Base-by-base conservation (phyloP, 2,888 invertebrate genomes). In the Oligia latruncula region DNA sequence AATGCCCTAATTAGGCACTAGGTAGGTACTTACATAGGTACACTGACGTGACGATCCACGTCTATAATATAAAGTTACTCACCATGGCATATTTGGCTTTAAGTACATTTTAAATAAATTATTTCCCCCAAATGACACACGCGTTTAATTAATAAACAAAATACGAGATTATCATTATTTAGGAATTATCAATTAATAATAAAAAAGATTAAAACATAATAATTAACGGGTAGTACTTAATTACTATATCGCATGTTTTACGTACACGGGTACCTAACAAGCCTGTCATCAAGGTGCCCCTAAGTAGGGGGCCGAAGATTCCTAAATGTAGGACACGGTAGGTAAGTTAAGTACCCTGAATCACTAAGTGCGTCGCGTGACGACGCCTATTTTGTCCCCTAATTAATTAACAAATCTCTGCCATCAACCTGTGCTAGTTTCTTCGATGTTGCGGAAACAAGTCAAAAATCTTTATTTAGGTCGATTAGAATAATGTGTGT, bases 341-440 rank as follows among this genome's bases (percentile, higher is more conserved):
- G 60, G 71, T 73, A 74, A 82, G 46, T 82, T 90, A 91, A 93
- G 90, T 89, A 91, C 90, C 90, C 88, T 89, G 91, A 92, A 92
- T 89, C 89, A 88, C 87, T 90, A 90, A 91, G 74, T 84, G 88
- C 89, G 85, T 95, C 91, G 94, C 96, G 96, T 96, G 96, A 93
- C 94, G 88, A 74, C 79, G 84, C 90, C 95, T 92, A 95, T 94
- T 93, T 85, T 91, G 91, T 92, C 92, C 91, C 89, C 92, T 95
- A 95, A 95, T 96, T 95, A 95, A 95, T 95, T 94, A 94, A 92
- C 92, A 92, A 95, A 95, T 93, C 93, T 92, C 93, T 89, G 91
- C 90, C 93, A 95, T 96, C 95, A 95, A 91, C 92, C 92, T 92
- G 95, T 88, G 92, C 94, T 90, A 95, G 90, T 94, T 95, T 90